phyloP scores from a whole-genome alignment of 1,140 invertebrate genomes.

The Holcopasites calliopsidis region DNA sequence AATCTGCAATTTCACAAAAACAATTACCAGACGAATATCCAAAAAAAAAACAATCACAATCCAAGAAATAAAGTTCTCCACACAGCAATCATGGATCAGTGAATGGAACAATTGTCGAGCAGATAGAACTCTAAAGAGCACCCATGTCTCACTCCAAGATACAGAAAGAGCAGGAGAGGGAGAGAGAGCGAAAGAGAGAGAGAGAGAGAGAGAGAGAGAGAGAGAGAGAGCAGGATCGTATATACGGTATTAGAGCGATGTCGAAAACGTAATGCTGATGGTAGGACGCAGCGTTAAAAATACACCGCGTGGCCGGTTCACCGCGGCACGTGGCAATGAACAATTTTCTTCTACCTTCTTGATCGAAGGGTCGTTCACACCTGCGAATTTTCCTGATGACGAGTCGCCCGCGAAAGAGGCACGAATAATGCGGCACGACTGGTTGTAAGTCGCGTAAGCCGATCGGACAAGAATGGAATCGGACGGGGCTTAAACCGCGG shows the following conservation, averaged over 20 bases:
- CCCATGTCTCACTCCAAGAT: too few relatives aligned
- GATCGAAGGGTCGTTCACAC: slow-evolving; percentile 64
- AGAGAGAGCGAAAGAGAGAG: too few relatives aligned
- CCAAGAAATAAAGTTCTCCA: too few relatives aligned
- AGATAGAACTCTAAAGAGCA: neutral
- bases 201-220: neutral
- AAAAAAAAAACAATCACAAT: too few relatives aligned
- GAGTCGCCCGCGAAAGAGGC: neutral
- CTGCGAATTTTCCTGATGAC: slow-evolving; percentile 45
- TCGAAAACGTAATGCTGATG: slow-evolving; percentile 5
- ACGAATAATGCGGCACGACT: neutral
- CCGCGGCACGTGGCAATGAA: slow-evolving; percentile 71
- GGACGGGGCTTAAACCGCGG: neutral
- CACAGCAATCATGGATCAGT: neutral
- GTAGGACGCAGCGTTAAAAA: slow-evolving; percentile 60
- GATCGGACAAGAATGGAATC: slow-evolving; percentile 5
- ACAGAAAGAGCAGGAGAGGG: too few relatives aligned
- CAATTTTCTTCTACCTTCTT: slow-evolving; percentile 63
- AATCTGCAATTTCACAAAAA: too few relatives aligned
- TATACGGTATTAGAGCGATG: too few relatives aligned
- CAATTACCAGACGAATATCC: too few relatives aligned
- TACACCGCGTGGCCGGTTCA: slow-evolving; percentile 46
- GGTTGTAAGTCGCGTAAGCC: neutral
- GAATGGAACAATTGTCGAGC: neutral
- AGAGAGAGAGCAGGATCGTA: neutral